Base-by-base conservation (phyloP, 2,888 invertebrate genomes). In the Ophion obscuratus region DNA sequence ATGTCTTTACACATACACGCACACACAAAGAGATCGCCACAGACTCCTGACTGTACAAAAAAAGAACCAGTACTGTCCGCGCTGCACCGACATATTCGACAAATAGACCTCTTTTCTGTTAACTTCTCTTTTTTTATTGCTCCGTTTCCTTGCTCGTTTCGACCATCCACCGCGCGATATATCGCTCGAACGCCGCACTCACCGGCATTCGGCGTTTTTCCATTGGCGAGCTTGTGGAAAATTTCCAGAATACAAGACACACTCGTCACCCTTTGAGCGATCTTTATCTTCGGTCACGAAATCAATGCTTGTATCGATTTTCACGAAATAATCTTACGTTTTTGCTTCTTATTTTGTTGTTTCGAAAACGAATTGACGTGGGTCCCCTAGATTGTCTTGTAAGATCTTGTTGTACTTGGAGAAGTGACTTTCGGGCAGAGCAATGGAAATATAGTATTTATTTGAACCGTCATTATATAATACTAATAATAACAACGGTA, bases 21-120 rank as follows among this genome's bases (percentile, higher is more conserved):
- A 9, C 31, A 70, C 74, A 71, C 81, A 31, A 31, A 31, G 31
- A 66, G 70, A 47, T 81, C 85, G 31, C 80, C 59, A 11, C 53
- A 57, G 59, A 73, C 68, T 83, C 78, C 77, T 0, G 31, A 40
- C 57, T 77, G 17, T 70, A 53, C 27, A 80, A 81, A 74, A 86
- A 20, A 44, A 78, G 83, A 83, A 75, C 74, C 74, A 68, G 62
- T 57, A 74, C 67, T 77, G 76, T 53, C 64, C 44, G 14, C 57
- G 31, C 62, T 36, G 36, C 59, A 82, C 71, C 27, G 71, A 67
- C 14, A 10, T 85, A 85, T 82, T 61, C 61, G 20, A 3, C 40
- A 62, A 64, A 75, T 80, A 64, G 20, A 64, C 67, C 31, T 62
- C 31, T 20, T 61, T 44, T 61, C 53, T 61, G 14, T 73, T n/a